Percentiles rank a stretch among this genome's conserved stretches.
Evolutionary conservation across 2,113 vertebrate genomes (phyloP).

Genomic region (Callipepla californica): DNA sequence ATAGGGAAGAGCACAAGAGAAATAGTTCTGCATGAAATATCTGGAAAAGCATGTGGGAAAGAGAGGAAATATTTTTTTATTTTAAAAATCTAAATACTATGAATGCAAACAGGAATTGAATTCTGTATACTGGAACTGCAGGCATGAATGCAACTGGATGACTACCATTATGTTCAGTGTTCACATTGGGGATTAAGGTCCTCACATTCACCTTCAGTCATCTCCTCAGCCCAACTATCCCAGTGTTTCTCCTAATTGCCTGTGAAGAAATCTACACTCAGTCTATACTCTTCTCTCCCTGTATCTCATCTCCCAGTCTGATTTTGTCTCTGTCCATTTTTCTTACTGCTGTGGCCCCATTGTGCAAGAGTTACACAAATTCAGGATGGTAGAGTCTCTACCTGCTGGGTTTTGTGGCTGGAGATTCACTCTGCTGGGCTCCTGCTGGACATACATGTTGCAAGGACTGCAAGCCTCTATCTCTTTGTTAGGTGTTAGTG

Average conservation of each 20-base stretch:
- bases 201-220: not conserved
- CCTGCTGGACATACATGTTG: not conserved
- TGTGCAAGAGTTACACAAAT: not conserved
- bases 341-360: not conserved
- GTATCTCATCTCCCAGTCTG: not conserved
- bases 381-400: not conserved
- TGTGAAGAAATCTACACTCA: not conserved
- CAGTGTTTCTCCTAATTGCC: not conserved
- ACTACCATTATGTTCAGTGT: not conserved
- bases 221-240: not conserved
- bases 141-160: not conserved
- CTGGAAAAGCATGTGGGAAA: not conserved
- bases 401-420: not conserved
- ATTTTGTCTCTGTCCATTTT: not conserved
- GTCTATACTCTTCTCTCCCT: not conserved
- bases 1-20: not conserved
- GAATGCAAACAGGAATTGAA: not conserved
- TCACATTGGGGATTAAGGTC: not conserved
- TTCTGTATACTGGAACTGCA: not conserved
- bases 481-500: not conserved
- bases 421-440: constrained; percentile 19
- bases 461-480: not conserved
- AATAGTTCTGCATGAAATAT: not conserved
- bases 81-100: not conserved
- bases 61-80: not conserved